Evolutionary conservation across 1,140 invertebrate species (phyloP).

Genomic region (Manduca sexta): DNA sequence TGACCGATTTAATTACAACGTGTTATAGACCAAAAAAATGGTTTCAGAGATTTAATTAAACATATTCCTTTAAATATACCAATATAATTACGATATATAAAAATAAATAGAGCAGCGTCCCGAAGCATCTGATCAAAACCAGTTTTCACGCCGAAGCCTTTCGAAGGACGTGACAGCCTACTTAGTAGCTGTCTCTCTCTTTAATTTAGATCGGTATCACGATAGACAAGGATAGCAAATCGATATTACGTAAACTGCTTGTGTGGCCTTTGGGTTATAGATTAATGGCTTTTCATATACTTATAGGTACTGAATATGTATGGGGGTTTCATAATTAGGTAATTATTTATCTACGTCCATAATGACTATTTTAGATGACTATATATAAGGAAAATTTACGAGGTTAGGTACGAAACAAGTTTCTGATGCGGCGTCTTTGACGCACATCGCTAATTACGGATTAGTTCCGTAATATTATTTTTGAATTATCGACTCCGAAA

Average conservation of each 20-base stretch:
- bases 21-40: too few species aligned
- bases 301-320: constrained; percentile 19
- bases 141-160: constrained; percentile 57
- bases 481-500: background rate
- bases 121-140: constrained; percentile 57
- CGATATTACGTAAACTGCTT: constrained; percentile 17
- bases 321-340: constrained; percentile 14
- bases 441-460: background rate
- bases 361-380: constrained; percentile 4
- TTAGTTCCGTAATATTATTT: constrained; percentile 2
- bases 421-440: constrained; percentile 7
- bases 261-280: constrained; percentile 19
- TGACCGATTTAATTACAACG: too few species aligned
- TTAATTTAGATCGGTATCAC: constrained; percentile 17
- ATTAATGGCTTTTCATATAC: constrained; percentile 26
- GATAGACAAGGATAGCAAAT: constrained; percentile 31
- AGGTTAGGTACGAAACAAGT: background rate
- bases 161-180: constrained; percentile 45
- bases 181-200: constrained; percentile 49
- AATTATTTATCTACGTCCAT: constrained; percentile 12
- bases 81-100: constrained; percentile 1
- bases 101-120: constrained; percentile 30
- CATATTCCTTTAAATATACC: too few species aligned
- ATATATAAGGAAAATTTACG: constrained; percentile 8
- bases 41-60: too few species aligned